phyloP scores from a whole-genome alignment of 2,797 vertebrate species.

The Pipistrellus kuhlii region DNA sequence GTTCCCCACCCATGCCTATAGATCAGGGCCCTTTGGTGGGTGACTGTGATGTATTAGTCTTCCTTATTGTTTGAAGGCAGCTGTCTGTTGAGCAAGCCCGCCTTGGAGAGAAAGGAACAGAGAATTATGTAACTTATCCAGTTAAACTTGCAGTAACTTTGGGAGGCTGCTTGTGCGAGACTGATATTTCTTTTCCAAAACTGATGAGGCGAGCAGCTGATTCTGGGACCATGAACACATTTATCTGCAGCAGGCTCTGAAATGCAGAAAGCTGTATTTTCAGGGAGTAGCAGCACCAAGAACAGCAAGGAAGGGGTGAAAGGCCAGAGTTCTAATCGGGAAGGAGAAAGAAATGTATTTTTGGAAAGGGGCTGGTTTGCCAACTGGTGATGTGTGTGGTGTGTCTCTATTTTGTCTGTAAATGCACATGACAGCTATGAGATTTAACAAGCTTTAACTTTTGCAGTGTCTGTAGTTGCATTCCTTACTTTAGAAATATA shows the following conservation, averaged over 20 bases:
- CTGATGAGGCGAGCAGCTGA: neutral
- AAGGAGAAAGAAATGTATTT: neutral
- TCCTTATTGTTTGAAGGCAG: constrained; percentile 23
- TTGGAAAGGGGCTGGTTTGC: neutral
- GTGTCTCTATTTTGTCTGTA: neutral
- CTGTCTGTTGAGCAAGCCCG: constrained; percentile 36
- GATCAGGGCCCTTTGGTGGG: neutral
- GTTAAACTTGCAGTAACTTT: constrained; percentile 65
- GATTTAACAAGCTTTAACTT: neutral
- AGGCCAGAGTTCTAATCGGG: neutral
- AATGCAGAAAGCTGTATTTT: neutral
- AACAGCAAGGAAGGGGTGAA: neutral
- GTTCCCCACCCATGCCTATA: neutral
- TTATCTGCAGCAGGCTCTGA: neutral
- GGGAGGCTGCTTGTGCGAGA: neutral
- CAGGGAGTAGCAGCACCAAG: neutral
- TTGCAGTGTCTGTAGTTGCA: neutral
- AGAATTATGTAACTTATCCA: constrained; percentile 72
- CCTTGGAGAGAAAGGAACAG: neutral
- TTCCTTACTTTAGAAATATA: constrained; percentile 12
- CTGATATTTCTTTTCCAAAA: constrained; percentile 18
- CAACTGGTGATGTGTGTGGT: neutral
- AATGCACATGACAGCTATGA: neutral
- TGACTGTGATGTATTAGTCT: neutral
- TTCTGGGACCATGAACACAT: neutral